These are phyloP conservation scores for Nomada lathburiana DNA, from an alignment of 2,888 invertebrate genomes.

Conservation along the genomic window DNA sequence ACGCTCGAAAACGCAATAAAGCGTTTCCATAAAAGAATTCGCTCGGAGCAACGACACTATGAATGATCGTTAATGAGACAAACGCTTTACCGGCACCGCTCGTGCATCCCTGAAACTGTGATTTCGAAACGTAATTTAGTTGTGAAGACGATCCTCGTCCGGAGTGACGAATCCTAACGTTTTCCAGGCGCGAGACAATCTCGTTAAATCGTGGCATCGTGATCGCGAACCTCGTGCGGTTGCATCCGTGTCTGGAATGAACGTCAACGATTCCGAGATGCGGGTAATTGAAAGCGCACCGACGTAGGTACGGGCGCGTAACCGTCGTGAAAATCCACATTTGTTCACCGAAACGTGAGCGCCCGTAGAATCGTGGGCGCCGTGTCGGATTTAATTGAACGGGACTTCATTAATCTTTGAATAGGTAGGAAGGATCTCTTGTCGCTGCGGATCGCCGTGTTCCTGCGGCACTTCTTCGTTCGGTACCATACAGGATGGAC, in stretches of 20 bases:
- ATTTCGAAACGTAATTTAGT: slow-evolving; percentile 55
- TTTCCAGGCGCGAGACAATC: slow-evolving; percentile 41
- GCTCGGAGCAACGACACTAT: slow-evolving; percentile 1
- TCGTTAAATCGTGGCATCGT: slow-evolving; percentile 56
- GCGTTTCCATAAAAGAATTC: background rate
- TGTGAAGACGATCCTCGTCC: slow-evolving; percentile 38
- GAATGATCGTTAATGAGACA: slow-evolving; percentile 63
- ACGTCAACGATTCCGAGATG: slow-evolving; percentile 28
- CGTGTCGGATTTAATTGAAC: slow-evolving; percentile 34
- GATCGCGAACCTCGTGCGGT: slow-evolving; percentile 40
- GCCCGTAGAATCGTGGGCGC: slow-evolving; percentile 14
- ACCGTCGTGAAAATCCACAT: slow-evolving; percentile 35
- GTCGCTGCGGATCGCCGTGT: slow-evolving; percentile 6
- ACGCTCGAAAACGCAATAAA: slow-evolving; percentile 9
- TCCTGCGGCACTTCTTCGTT: slow-evolving; percentile 1
- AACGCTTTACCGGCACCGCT: slow-evolving; percentile 22
- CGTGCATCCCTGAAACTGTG: slow-evolving; percentile 34
- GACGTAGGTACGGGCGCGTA: slow-evolving; percentile 18
- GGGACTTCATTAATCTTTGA: slow-evolving; percentile 43
- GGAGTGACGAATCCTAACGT: slow-evolving; percentile 39
- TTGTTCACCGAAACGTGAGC: slow-evolving; percentile 30
- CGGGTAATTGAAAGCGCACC: slow-evolving; percentile 50
- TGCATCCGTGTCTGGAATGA: slow-evolving; percentile 30
- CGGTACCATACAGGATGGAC: background rate
- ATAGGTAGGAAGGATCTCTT: slow-evolving; percentile 19